Evolutionary conservation across 2,113 vertebrate genomes (phyloP).

Genomic region (Isurus oxyrinchus): DNA sequence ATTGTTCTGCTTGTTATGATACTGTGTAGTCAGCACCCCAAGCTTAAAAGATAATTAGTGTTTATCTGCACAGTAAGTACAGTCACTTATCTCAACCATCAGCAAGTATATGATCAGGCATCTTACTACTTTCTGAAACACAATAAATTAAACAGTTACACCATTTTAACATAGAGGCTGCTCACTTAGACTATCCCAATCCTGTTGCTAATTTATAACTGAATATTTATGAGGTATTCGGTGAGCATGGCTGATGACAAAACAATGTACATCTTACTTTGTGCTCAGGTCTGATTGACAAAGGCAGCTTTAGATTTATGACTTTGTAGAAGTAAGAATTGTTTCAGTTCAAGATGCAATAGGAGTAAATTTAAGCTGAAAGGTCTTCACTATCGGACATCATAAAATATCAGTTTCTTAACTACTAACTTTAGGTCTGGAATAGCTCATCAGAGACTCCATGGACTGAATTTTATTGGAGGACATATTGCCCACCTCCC

Average conservation of each 20-base stretch:
- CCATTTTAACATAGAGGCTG: neutral
- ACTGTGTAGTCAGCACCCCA: neutral
- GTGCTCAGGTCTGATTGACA: neutral
- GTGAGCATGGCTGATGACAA: neutral
- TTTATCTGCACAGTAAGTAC: neutral
- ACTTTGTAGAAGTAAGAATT: neutral
- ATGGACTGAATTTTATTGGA: too few relatives aligned
- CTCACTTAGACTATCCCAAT: neutral
- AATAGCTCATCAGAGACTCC: neutral
- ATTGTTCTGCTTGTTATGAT: too few relatives aligned
- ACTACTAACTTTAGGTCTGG: neutral
- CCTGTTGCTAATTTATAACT: neutral
- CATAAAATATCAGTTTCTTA: neutral
- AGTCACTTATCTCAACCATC: conserved; percentile 14
- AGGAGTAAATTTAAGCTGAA: neutral
- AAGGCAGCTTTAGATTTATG: neutral
- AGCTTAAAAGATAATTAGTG: conserved; percentile 10
- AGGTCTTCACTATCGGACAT: neutral
- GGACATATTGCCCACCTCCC: too few relatives aligned
- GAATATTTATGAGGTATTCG: neutral
- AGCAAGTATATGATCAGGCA: neutral
- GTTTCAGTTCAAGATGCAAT: neutral
- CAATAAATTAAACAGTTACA: conserved; percentile 8
- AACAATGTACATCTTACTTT: neutral
- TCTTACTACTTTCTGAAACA: neutral